A percentile compares a stretch with the other conserved stretches of the same genome.
Evolutionary conservation across 1,140 invertebrate species (phyloP).

Genomic region (Lepidurus couesii): DNA sequence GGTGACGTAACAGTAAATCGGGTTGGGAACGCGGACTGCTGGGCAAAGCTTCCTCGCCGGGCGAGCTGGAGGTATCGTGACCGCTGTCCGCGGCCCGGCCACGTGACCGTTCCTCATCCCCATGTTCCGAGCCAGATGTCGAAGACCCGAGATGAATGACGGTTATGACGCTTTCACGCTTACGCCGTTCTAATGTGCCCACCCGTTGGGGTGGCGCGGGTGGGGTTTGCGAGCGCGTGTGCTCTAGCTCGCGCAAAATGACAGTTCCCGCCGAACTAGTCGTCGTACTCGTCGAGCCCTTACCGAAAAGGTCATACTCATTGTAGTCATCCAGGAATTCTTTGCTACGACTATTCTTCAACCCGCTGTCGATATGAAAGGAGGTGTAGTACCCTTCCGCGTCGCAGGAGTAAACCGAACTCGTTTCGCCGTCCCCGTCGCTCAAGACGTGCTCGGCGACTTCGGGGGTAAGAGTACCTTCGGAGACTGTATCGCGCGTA

Average conservation of each 20-base stretch:
- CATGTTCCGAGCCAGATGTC: constrained; percentile 37
- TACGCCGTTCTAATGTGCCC: constrained; percentile 36
- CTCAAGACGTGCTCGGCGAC: constrained; percentile 62
- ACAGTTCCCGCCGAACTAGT: constrained; percentile 84
- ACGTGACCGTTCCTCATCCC: constrained; percentile 49
- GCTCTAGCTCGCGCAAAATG: constrained; percentile 38
- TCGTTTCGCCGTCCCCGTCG: constrained; percentile 69
- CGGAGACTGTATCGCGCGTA: constrained; percentile 58
- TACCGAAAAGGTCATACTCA: constrained; percentile 81
- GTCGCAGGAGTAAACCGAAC: constrained; percentile 89
- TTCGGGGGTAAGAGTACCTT: constrained; percentile 76
- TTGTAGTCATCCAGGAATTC: constrained; percentile 54
- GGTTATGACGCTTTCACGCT: constrained; percentile 40
- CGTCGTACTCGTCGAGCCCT: constrained; percentile 80
- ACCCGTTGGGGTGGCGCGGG: constrained; percentile 33
- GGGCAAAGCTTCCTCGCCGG: constrained; percentile 58
- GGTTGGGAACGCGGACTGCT: constrained; percentile 52
- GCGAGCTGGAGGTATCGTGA: constrained; percentile 69
- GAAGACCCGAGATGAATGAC: constrained; percentile 38
- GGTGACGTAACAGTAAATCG: constrained; percentile 41
- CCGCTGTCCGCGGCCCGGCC: constrained; percentile 66
- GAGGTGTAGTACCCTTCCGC: constrained; percentile 96
- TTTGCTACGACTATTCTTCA: constrained; percentile 51
- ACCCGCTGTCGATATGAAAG: constrained; percentile 89
- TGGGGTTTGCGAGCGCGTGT: constrained; percentile 33